Percentiles rank a stretch among this genome's conserved stretches.
Evolutionary conservation across 1,140 invertebrate genomes (phyloP).

Genomic region (Sweltsa coloradensis): DNA sequence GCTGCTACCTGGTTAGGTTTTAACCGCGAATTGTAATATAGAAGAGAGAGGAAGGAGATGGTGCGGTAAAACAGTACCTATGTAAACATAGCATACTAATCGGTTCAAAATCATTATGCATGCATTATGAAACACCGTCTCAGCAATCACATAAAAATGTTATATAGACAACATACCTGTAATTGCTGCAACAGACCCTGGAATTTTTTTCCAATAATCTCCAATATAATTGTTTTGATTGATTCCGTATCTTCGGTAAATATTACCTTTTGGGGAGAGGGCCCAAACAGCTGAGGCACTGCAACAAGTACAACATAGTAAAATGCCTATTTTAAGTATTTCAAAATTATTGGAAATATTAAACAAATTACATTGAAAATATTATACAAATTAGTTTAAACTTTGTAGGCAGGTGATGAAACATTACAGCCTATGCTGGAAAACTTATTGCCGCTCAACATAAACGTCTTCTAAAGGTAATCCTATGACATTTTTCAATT

Average conservation of each 20-base stretch:
- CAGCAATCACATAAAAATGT: no score
- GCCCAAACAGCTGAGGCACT: conserved; percentile 38
- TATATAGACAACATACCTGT: conserved; percentile 33
- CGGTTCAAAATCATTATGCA: neutral
- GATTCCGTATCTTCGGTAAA: conserved; percentile 37
- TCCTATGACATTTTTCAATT: no score
- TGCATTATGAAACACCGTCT: no score
- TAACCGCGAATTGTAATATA: neutral
- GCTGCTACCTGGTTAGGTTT: neutral
- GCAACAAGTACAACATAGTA: conserved; percentile 13
- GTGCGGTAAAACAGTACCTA: neutral
- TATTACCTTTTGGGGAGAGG: conserved; percentile 31
- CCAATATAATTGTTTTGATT: conserved; percentile 35
- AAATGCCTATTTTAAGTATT: neutral
- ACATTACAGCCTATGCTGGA: no score
- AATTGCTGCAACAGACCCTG: conserved; percentile 30
- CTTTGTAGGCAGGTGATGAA: no score
- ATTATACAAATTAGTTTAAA: no score
- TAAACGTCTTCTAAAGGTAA: no score
- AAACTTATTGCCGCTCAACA: no score
- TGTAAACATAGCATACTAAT: neutral
- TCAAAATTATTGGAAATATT: neutral
- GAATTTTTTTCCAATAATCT: conserved; percentile 41
- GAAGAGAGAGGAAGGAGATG: neutral
- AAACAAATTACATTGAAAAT: no score